Conservation (phyloP, 2,113 vertebrate genomes). For the Rutilus rutilus region DNA sequence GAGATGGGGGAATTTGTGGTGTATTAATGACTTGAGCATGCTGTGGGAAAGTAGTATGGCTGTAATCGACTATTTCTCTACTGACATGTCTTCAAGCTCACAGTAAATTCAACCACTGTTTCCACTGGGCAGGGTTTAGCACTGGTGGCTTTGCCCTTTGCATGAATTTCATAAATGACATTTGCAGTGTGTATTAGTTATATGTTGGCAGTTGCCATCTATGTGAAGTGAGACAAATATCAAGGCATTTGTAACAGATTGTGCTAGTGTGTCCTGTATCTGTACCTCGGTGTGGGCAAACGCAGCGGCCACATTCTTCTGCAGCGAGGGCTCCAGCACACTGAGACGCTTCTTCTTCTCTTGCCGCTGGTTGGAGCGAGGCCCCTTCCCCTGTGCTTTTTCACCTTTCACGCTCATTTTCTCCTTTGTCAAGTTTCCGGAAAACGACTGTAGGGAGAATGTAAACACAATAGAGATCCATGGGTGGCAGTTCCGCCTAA, state of each 20-base stretch:
- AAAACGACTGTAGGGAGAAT: slow-evolving; percentile 46
- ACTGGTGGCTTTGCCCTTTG: neutral
- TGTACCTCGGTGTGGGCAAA: slow-evolving; percentile 53
- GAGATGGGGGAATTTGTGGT: slow-evolving; percentile 31
- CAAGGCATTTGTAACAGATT: neutral
- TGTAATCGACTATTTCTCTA: slow-evolving; percentile 47
- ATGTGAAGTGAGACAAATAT: neutral
- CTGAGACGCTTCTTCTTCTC: slow-evolving; percentile 55
- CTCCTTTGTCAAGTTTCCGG: slow-evolving; percentile 48
- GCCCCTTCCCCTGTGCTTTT: slow-evolving; percentile 30
- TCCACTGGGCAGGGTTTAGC: slow-evolving; percentile 35
- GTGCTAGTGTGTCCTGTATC: neutral
- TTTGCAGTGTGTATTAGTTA: neutral
- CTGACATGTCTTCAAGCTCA: slow-evolving; percentile 27
- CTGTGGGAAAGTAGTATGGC: slow-evolving; percentile 5
- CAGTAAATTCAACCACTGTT: slow-evolving; percentile 19
- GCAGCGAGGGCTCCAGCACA: slow-evolving; percentile 44
- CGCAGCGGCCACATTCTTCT: slow-evolving; percentile 55
- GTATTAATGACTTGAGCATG: slow-evolving; percentile 18
- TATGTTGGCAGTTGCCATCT: neutral
- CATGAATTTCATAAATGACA: neutral
- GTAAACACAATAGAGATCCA: slow-evolving; percentile 24
- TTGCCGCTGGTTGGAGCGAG: slow-evolving; percentile 23
- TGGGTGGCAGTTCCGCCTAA: slow-evolving; percentile 18
- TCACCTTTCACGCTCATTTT: slow-evolving; percentile 45